phyloP scores from a whole-genome alignment of 2,797 vertebrate genomes.

The Coreius guichenoti region DNA sequence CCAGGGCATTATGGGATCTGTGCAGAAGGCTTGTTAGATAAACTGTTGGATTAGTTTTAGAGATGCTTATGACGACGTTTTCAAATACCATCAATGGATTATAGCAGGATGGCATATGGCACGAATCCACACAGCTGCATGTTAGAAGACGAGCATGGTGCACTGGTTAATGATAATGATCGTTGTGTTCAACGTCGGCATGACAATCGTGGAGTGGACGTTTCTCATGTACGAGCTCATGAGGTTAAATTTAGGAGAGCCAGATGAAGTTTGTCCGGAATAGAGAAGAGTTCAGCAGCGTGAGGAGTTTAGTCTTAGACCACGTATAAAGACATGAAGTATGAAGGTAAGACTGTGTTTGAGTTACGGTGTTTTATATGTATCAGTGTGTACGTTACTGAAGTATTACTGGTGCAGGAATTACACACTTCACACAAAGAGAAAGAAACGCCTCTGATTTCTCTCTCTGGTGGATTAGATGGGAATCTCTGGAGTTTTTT shows the following conservation, averaged over 20 bases:
- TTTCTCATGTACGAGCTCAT: slow-evolving; percentile 64
- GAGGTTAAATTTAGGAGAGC: not conserved
- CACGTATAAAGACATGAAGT: no score
- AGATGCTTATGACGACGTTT: slow-evolving; percentile 40
- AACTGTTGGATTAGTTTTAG: slow-evolving; percentile 48
- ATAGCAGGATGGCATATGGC: not conserved
- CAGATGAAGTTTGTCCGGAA: not conserved
- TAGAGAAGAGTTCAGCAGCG: not conserved
- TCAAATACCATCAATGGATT: slow-evolving; percentile 36
- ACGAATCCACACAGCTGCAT: not conserved
- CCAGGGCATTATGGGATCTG: not conserved
- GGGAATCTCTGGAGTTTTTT: not conserved
- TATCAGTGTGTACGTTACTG: not conserved
- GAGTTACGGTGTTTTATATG: not conserved
- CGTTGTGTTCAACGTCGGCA: slow-evolving; percentile 61
- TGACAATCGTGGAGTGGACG: slow-evolving; percentile 72
- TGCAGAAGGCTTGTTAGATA: not conserved
- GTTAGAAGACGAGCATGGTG: slow-evolving; percentile 64
- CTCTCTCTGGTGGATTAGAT: not conserved
- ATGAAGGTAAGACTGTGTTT: not conserved
- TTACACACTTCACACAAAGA: not conserved
- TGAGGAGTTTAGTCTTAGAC: not conserved
- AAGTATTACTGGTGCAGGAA: not conserved
- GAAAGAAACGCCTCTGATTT: not conserved
- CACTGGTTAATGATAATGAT: slow-evolving; percentile 76